Evolutionary conservation across 2,113 vertebrate species (phyloP), one percentile per base, ranked within the genome.

Genomic region (Phyllostomus hastatus): DNA sequence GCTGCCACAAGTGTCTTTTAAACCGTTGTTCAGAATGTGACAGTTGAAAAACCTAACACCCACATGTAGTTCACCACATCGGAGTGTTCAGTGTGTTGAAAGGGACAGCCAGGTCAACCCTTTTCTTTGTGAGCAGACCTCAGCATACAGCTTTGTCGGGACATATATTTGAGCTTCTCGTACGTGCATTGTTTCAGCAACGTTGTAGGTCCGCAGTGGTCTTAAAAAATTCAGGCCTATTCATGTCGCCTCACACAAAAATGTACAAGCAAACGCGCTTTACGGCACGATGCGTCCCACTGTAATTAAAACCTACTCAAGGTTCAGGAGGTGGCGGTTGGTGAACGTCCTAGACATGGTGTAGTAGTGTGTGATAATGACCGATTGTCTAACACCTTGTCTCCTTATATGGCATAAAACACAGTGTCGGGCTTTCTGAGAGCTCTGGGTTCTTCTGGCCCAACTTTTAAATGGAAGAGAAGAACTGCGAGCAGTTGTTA

Each of bases 391-490:
- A 38, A 69, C 7, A 38, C 48, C 81, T 59, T 67, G 7, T 33
- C 50, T 57, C 28, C 43, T 93, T 72, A 19, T 43, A 3, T 79
- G 43, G 38, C 69, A 26, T 35, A 50, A n/a, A 72, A 90, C 73
- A 69, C 52, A 46, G 4, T 79, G 15, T 66, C 61, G 20, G 48
- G 12, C 3, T 50, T 85, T 66, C 43, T 86, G 41, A 48, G 33
- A 83, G 20, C 50, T 91, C 66, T 57, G 26, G 6, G 26, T 43
- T 35, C 15, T 93, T 91, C 26, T 73, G 7, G 41, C n/a, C 43
- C 83, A 87, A 84, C 28, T 87, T 95, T 59, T 78, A 73, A 67
- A 38, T 91, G 88, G 80, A 54, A 89, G 90, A 83, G 86, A 78
- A 92, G 52, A 28, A 48, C 5, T 64, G 31, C 26, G 31, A 81